Base-by-base conservation (phyloP, 2,113 vertebrate species). In the Haliaeetus leucogaster region DNA sequence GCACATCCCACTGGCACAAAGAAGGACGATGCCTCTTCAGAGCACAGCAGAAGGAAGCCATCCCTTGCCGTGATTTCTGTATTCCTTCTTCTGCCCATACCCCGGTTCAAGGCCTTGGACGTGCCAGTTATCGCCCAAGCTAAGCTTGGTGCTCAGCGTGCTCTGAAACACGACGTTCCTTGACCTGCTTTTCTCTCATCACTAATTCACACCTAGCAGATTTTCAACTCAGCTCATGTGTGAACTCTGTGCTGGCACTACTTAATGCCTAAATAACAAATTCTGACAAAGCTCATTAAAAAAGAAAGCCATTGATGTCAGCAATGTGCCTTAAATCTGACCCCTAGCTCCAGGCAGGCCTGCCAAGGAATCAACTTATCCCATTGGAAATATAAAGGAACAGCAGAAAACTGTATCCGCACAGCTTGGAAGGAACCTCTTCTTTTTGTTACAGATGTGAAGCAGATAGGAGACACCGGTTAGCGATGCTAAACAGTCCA, bases 161-260 rank as follows among this genome's bases (percentile, higher is more conserved):
- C 78, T 78, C 87, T 48, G 58, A 90, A 95, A 87, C 52, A 65
- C 85, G 63, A 47, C 0, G 0, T 85, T 93, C 62, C 82, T 52
- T 94, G 95, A 91, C 92, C 95, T 93, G 80, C 82, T 95, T 96
- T 95, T 92, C 82, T 82, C 91, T 96, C 93, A 95, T 96, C 84
- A 93, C 95, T 95, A 94, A 96, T 95, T 97, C 91, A 96, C 93
- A 92, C 83, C 11, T 15, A 89, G 81, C 72, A 97, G 65, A 91
- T 91, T 79, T 87, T 17, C 84, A 71, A 22, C 89, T 91, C 85
- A 86, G 73, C 87, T 96, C 95, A 91, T 55, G 89, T 73, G 8
- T 91, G 91, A 94, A 93, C 84, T 52, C 86, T 3, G 1, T 2
- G 0, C 89, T 76, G 91, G 91, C 95, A 93, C 61, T 1, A 0